Evolutionary conservation across 2,113 vertebrate genomes (phyloP), one percentile per base, ranked within the genome.

Genomic region (Micronisus gabar): DNA sequence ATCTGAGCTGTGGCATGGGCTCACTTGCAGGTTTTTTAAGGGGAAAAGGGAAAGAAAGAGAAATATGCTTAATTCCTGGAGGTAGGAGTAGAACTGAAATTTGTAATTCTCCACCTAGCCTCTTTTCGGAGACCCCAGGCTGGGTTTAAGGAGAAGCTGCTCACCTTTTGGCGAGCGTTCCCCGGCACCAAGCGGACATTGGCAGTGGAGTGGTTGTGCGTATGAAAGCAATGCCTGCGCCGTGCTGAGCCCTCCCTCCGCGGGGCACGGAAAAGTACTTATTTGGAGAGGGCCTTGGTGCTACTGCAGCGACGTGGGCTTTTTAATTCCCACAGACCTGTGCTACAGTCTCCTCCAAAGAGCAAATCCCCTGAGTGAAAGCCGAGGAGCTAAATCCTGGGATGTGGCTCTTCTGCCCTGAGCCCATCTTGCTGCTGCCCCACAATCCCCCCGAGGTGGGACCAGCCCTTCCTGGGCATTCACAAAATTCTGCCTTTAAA

Each of bases 401-500:
- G 48, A 58, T 40, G 72, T 2, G 6, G 43, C 47, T 55, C 18
- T 40, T 23, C 47, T 11, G 10, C 45, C 61, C n/a, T 7, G 70
- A 56, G 76, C 75, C 15, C 27, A 22, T 63, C 34, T 40, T 29
- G 18, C 62, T 70, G 73, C 81, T 6, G 6, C 43, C 47, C 62
- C 53, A 2, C 5, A 12, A 36, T 43, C 48, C 9, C 13, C 26
- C 55, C 55, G 25, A 16, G 43, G 48, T 62, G 66, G 61, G 43
- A 41, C 15, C 58, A 5, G 40, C 47, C 67, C 41, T 43, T 56
- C 65, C 29, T 4, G 9, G 27, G 4, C 38, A 38, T 11, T 75
- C 59, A 9, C 92, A 55, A 13, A 38, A 34, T 85, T 96, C 96
- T 74, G 74, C 96, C 95, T 97, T 96, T 95, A 96, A 96, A 96